Conservation (phyloP, 2,797 vertebrate genomes). For the Zenarchopterus dispar region DNA sequence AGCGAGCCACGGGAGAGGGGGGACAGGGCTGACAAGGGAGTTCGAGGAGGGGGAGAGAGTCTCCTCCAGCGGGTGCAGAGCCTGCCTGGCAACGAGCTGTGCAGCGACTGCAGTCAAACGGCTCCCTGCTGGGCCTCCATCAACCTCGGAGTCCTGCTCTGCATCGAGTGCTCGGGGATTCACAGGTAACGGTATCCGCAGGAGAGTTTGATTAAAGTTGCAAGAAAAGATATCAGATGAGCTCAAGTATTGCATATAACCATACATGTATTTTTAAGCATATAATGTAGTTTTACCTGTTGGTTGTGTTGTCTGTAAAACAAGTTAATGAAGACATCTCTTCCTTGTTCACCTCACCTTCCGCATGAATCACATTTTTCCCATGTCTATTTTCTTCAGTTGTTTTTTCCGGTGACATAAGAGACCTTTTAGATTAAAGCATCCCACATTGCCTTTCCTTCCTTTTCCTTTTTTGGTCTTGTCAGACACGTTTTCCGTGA, state of each 20-base stretch:
- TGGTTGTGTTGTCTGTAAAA: too few relatives aligned
- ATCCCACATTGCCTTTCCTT: not conserved
- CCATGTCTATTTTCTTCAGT: not conserved
- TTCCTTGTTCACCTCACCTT: not conserved
- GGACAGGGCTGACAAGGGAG: constrained; percentile 72
- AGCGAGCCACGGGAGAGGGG: constrained; percentile 88
- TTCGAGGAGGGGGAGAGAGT: constrained; percentile 87
- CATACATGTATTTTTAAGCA: too few relatives aligned
- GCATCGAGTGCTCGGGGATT: constrained; percentile 98
- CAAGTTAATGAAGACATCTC: not conserved
- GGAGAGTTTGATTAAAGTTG: too few relatives aligned
- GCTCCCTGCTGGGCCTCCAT: constrained; percentile 98
- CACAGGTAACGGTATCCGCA: constrained; percentile 85
- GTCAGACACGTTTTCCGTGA: not conserved
- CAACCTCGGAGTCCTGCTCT: constrained; percentile 96
- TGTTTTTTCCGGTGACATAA: not conserved
- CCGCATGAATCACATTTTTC: not conserved
- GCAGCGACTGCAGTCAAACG: constrained; percentile 91
- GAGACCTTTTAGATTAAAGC: not conserved
- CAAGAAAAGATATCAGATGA: too few relatives aligned
- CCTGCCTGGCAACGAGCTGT: constrained; percentile 90
- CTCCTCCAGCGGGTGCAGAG: constrained; percentile 91
- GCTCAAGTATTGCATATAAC: too few relatives aligned
- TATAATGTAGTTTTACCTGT: too few relatives aligned
- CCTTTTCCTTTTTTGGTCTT: too few relatives aligned